Conservation (phyloP, 2,888 invertebrate genomes). For the Keiferia lycopersicella region DNA sequence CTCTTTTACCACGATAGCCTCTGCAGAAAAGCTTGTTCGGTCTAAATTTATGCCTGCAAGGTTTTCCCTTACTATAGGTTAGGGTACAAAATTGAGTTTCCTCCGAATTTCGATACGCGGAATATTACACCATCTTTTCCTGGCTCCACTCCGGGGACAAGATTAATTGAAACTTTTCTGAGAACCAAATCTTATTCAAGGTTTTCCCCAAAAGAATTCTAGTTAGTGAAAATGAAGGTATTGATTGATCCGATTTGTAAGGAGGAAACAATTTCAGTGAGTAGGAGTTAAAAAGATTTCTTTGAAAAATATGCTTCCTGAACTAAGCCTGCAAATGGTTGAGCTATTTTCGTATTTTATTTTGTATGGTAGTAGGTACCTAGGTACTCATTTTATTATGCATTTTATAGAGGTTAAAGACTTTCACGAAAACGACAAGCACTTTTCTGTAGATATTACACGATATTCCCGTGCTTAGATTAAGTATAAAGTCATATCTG, state of each 20-base stretch:
- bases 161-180: slow-evolving; percentile 6
- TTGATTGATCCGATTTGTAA: slow-evolving; percentile 2
- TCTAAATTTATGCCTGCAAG: too few species aligned
- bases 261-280: background rate
- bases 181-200: slow-evolving; percentile 2
- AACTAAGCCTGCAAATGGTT: too few species aligned
- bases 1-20: too few species aligned
- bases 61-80: background rate
- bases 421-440: too few species aligned
- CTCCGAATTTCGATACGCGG: background rate
- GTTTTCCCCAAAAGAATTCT: background rate
- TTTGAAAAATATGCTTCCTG: background rate
- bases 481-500: too few species aligned
- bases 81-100: background rate
- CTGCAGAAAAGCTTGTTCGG: too few species aligned
- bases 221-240: slow-evolving; percentile 2
- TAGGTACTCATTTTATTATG: too few species aligned
- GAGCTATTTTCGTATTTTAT: too few species aligned
- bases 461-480: too few species aligned
- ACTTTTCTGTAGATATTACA: too few species aligned
- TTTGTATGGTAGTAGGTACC: too few species aligned
- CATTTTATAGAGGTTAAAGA: too few species aligned
- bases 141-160: background rate
- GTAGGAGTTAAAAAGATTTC: background rate
- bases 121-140: background rate